Base-by-base conservation (phyloP, 2,113 vertebrate species). In the Furnarius figulus region DNA sequence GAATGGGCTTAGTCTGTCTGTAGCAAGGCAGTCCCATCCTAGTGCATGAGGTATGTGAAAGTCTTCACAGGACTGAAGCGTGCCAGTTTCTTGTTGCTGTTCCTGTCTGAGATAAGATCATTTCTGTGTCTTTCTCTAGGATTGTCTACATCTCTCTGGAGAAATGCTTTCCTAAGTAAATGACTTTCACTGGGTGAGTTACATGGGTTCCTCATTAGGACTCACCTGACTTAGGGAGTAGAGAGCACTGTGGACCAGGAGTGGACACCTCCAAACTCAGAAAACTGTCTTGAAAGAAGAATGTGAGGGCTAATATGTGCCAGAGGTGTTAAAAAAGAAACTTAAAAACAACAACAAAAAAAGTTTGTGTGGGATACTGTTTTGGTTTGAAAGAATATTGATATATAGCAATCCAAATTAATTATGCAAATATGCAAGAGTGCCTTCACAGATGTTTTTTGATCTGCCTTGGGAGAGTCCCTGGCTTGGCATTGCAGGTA, bases 11-110 rank as follows among this genome's bases (percentile, higher is more conserved):
- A 56, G 52, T 8, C 14, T 58, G 16, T 16, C 30, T 66, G 12
- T 56, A 50, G n/a, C 55, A 62, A 46, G 84, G 46, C 33, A 50
- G 75, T 27, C 3, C 4, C 33, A 50, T 33, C 35, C 18, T 50
- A 35, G 7, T 10, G 24, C 4, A 2, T 12, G 76, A 81, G 61
- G 11, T 17, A 14, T 1, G 3, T 49, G 52, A 13, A 87, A 40
- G 37, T 50, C 31, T 89, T 89, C 65, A 24, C 9, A 37, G 50
- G n/a, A 63, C 42, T 18, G 30, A 78, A 68, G 9, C 21, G 22
- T 62, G 20, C 28, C 31, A 13, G 8, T 50, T 85, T 61, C 27
- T 65, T 3, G 0, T 24, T 1, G 1, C 24, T 5, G 1, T 37
- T 33, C 16, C 8, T 55, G 14, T 67, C 65, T 53, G 61, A 76